Conservation (phyloP, 2,113 vertebrate genomes). For the Thinocorus orbignyianus region DNA sequence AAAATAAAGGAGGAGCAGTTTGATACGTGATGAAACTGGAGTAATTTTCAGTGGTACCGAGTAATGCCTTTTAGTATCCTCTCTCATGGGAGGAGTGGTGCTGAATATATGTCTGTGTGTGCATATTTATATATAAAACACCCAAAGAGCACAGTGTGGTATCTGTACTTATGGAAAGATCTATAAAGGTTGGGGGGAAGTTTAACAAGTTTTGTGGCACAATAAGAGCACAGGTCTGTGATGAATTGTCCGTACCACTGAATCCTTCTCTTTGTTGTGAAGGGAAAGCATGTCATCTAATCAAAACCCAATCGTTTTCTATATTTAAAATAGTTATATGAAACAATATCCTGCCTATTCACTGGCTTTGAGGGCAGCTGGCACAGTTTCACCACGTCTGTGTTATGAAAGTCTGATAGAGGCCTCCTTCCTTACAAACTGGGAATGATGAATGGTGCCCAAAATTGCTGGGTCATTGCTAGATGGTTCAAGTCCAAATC, state of each 20-base stretch:
- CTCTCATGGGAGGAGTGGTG: background rate
- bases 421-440: background rate
- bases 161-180: background rate
- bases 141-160: background rate
- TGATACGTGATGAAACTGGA: background rate
- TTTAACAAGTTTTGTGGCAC: background rate
- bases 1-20: background rate
- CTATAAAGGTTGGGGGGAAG: background rate
- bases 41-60: background rate
- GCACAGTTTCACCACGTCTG: fast-evolving
- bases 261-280: background rate
- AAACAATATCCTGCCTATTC: background rate
- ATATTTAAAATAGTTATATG: background rate
- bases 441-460: background rate
- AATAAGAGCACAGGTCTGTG: background rate
- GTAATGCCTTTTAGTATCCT: background rate
- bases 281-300: background rate
- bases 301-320: background rate
- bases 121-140: too few relatives aligned
- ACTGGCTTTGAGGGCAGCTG: background rate
- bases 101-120: background rate
- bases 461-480: background rate
- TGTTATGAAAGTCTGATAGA: background rate
- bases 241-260: background rate
- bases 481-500: background rate